Base-by-base conservation (phyloP, 2,888 invertebrate genomes). In the Erebia ligea region DNA sequence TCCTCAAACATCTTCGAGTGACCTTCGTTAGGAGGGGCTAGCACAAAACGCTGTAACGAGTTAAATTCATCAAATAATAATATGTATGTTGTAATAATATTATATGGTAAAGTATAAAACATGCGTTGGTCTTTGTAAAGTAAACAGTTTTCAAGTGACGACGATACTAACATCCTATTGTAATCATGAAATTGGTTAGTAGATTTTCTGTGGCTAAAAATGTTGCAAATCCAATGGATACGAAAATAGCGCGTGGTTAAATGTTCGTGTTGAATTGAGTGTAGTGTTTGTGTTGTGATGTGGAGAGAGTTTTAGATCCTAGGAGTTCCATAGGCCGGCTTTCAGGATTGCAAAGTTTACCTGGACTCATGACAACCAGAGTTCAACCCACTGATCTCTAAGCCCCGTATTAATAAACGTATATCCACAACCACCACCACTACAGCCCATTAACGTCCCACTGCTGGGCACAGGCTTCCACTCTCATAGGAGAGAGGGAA, bases 141-240 rank as follows among this genome's bases (percentile, higher is more conserved):
- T 83, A 83, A 81, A 80, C 88, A 88, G 80, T 88, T 80, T 84
- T 81, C 79, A 79, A 84, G 80, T 83, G 71, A 74, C 70, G 71
- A 75, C 70, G 73, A 73, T 71, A 78, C 79, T 78, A 77, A 77
- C 75, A 73, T 77, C 52, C 65, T 40, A 73, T 72, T 71, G 72
- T 79, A 76, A 86, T 82, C 78, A 89, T 89, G 87, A 89, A 89
- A 84, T 77, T 87, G 87, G 89, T 90, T 74, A 78, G 88, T 89
- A 81, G 67, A 74, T 72, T 69, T 72, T 73, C 21, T 13, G 48
- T 62, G 21, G 21, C 19, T 21, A 8, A 48, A 62, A 48, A 21
- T 42, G 0, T 19, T 61, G 17, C 6, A 10, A 17, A 45, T 48
- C 48, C 21, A 15, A 11, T 21, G 42, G 19, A 17, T 61, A 42